These are phyloP conservation scores for Pygoscelis adeliae DNA, from an alignment of 2,113 vertebrate species.

Conservation along the genomic window DNA sequence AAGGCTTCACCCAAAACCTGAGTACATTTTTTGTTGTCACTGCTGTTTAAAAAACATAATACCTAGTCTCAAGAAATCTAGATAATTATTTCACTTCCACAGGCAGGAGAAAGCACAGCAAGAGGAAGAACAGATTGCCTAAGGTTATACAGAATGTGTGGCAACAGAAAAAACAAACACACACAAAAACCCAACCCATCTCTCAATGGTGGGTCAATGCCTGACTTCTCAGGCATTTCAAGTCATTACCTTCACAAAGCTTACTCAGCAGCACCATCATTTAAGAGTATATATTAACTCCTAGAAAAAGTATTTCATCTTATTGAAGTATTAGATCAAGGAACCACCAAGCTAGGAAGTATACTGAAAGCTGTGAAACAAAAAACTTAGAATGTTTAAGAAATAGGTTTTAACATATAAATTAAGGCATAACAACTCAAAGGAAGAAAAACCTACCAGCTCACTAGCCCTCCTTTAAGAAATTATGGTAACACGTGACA, in stretches of 20 bases:
- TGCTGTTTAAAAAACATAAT: not conserved
- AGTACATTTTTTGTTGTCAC: not conserved
- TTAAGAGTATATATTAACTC: not conserved
- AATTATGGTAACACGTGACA: not conserved
- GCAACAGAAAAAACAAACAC: not conserved
- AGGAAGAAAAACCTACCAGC: not conserved
- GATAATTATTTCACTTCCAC: not conserved
- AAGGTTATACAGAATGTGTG: not conserved
- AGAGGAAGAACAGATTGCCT: not conserved
- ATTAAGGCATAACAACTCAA: not conserved
- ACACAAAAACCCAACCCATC: not conserved
- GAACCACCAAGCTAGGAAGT: not conserved
- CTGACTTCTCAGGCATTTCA: not conserved
- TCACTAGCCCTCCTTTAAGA: not conserved
- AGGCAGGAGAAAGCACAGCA: not conserved
- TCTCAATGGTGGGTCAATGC: not conserved
- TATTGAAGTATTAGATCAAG: not conserved
- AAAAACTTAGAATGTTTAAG: not conserved
- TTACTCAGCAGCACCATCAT: not conserved
- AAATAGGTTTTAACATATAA: not conserved
- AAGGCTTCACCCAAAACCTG: not conserved
- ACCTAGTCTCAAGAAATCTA: not conserved
- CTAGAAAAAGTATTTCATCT: not conserved
- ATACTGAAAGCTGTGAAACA: not conserved
- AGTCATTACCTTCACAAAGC: not conserved